Base-by-base conservation (phyloP, 2,888 invertebrate genomes). In the Pseudanteris insignis region DNA sequence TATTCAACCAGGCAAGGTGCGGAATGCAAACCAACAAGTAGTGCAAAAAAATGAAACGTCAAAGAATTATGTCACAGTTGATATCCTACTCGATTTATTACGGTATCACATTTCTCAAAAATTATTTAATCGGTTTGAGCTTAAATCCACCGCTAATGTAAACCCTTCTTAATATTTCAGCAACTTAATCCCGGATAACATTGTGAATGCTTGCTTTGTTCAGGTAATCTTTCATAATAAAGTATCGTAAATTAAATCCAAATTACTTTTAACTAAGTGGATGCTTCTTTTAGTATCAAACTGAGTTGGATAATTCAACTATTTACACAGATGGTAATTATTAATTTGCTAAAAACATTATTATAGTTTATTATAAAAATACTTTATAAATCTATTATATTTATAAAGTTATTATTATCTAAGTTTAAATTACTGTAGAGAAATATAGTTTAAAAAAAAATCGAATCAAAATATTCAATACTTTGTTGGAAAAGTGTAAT, bases 151-250 rank as follows among this genome's bases (percentile, higher is more conserved):
- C n/a, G n/a, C n/a, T n/a, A n/a, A n/a, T n/a, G n/a, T n/a, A n/a
- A n/a, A n/a, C 32, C 12, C 40, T 2, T 41, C 51, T 55, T 46
- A 34, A 40, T 50, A 26, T 69, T 68, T 10, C 65, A 78, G 78
- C 38, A 95, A 95, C 78, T 86, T 96, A 79, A 91, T 95, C 76
- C 93, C 95, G 25, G 92, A 93, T 70, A 95, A 96, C 81, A 84
- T 96, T 63, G 85, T 92, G 25, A 90, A 91, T 76, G 91, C 94
- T 11, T 89, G 91, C 62, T 86, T 93, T 70, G 86, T 86, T 36
- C 78, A 79, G 72, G 78, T 78, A 48, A n/a, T n/a, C n/a, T 18
- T 18, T 18, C 6, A 18, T 18, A 18, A n/a, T n/a, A n/a, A n/a
- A n/a, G n/a, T n/a, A n/a, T n/a, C n/a, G n/a, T n/a, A n/a, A n/a